Conservation (phyloP, 2,113 vertebrate species). For the Cygnus buccinator region DNA sequence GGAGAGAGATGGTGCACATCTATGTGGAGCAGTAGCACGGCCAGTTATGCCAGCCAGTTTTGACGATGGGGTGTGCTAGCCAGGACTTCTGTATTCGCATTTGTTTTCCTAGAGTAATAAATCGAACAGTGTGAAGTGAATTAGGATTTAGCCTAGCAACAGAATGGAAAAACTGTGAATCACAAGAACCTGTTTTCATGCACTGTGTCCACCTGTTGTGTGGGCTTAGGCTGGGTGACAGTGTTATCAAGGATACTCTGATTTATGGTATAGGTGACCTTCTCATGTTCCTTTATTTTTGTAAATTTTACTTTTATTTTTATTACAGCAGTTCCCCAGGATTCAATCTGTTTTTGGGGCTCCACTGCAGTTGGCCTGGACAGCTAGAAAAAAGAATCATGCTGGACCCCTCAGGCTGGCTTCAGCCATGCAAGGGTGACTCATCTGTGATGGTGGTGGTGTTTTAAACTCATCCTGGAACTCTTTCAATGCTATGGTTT, state of each 20-base stretch:
- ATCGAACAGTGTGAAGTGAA: not conserved
- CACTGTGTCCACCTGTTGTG: rapidly evolving
- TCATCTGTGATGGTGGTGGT: not conserved
- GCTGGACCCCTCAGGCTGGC: not conserved
- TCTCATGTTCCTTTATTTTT: not conserved
- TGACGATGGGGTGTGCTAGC: not conserved
- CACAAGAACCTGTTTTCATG: not conserved
- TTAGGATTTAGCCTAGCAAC: not conserved
- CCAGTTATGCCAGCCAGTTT: not conserved
- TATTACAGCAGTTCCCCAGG: not conserved
- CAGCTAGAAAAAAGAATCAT: not conserved
- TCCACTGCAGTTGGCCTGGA: not conserved
- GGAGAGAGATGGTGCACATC: not conserved
- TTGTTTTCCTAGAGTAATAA: not conserved
- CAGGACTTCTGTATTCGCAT: not conserved
- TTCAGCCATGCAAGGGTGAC: not conserved
- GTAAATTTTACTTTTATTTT: not conserved
- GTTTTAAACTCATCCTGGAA: not conserved
- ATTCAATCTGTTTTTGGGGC: not conserved
- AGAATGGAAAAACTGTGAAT: not conserved
- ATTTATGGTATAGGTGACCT: not conserved
- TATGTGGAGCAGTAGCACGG: not conserved
- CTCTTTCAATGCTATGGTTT: not conserved
- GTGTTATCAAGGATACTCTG: not conserved
- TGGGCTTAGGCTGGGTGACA: not conserved